These are phyloP conservation scores for Haemorhous mexicanus DNA, from an alignment of 2,113 vertebrate genomes.

Conservation along the genomic window DNA sequence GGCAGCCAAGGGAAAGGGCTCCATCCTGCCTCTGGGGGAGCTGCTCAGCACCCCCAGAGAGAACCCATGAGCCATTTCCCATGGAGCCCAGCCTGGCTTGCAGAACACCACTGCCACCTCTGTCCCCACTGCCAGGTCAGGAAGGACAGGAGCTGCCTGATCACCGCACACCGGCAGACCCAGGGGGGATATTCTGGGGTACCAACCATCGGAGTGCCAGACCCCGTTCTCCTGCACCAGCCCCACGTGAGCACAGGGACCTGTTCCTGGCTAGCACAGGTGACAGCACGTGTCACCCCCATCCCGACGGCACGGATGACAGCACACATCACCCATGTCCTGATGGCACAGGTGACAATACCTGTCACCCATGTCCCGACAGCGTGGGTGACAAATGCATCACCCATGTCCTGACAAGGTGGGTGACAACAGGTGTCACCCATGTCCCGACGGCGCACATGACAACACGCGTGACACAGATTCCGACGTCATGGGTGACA, in stretches of 20 bases:
- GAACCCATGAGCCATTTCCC: neutral
- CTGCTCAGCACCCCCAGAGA: neutral
- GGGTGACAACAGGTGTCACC: too few species aligned
- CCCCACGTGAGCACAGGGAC: neutral
- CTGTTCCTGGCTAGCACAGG: accelerated
- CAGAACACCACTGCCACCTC: neutral
- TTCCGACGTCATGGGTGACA: neutral
- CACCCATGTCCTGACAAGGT: neutral
- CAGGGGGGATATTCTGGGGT: neutral
- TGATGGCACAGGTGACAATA: accelerated
- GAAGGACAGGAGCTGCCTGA: neutral
- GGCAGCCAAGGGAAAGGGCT: neutral
- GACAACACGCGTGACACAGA: neutral
- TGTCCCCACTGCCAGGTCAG: accelerated
- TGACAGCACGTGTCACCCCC: accelerated
- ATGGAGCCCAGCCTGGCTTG: accelerated
- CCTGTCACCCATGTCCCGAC: accelerated
- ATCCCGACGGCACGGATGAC: neutral
- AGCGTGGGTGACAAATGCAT: accelerated
- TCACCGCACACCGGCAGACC: accelerated
- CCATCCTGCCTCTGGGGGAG: neutral
- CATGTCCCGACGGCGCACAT: neutral
- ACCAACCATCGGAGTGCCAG: accelerated
- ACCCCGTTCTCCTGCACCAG: neutral
- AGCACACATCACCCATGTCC: accelerated